Evolutionary conservation across 2,888 invertebrate genomes (phyloP), one percentile per base, ranked within the genome.

Genomic region (Serripes groenlandicus): DNA sequence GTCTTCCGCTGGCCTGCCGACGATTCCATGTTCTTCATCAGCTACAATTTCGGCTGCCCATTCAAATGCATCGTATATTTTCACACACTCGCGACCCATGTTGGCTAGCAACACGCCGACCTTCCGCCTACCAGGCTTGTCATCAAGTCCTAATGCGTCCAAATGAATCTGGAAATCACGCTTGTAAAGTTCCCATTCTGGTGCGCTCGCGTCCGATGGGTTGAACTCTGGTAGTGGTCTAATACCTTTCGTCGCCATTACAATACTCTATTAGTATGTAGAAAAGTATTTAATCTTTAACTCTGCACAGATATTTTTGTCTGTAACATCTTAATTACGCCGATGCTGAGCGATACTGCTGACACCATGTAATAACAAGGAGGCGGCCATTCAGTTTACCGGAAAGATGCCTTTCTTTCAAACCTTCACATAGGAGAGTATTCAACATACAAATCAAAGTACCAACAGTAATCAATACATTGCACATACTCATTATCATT

Each of bases 181-280:
- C 32, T 81, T 86, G 30, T 85, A 85, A 15, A 69, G 34, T 32
- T 85, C 69, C 84, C 81, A 85, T 66, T 81, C 75, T 21, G 74
- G 71, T 5, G 84, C 81, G 34, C 72, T 74, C 3, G 82, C n/a
- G 23, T 78, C 75, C 23, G 72, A n/a, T 15, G 72, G 71, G 49
- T 72, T 79, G 37, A 83, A 83, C 52, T 75, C 58, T 3, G 54
- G 68, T 35, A 81, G 56, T n/a, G 35, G 42, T 58, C 42, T 69
- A 32, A 74, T 73, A 32, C 64, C 64, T 34, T 68, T 60, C 18
- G 68, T 34, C 18, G 75, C 70, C 79, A 80, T 75, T n/a, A 7
- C 52, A 26, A n/a, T n/a, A n/a, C 34, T n/a, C 3, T 52, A 30
- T 9, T 21, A 23, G 26, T 32, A n/a, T 26, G 18, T 56, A 23